Evolutionary conservation across 2,888 invertebrate genomes (phyloP).

Genomic region (Nudaria mundana): DNA sequence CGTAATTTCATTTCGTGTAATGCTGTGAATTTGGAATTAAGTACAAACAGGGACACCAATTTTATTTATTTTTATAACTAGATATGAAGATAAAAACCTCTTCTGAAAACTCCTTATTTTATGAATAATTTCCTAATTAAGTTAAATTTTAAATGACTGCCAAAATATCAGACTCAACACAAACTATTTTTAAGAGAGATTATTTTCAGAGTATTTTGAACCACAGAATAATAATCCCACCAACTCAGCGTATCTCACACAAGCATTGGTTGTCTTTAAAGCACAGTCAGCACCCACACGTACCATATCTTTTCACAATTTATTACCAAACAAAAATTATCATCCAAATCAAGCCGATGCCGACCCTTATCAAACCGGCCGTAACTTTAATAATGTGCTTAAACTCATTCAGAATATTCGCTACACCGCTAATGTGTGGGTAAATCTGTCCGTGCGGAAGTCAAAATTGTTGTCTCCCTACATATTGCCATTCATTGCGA

Average conservation of each 20-base stretch:
- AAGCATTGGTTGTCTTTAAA: not conserved
- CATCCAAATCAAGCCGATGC: constrained; percentile 27
- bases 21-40: too few species aligned
- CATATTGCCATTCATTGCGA: constrained; percentile 1
- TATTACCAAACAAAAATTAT: constrained; percentile 27
- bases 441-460: constrained; percentile 64
- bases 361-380: constrained; percentile 33
- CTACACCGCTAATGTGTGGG: constrained; percentile 70
- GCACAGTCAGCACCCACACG: constrained; percentile 7
- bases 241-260: not conserved
- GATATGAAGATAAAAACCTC: too few species aligned
- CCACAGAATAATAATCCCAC: too few species aligned
- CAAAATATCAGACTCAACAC: too few species aligned
- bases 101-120: too few species aligned
- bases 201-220: too few species aligned
- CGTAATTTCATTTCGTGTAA: too few species aligned
- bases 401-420: constrained; percentile 48
- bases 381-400: constrained; percentile 34
- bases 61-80: too few species aligned
- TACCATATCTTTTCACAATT: constrained; percentile 18
- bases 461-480: constrained; percentile 49
- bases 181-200: too few species aligned
- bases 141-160: too few species aligned
- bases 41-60: too few species aligned
- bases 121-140: too few species aligned